phyloP scores from a whole-genome alignment of 2,888 invertebrate species.

The Melieria omissa region DNA sequence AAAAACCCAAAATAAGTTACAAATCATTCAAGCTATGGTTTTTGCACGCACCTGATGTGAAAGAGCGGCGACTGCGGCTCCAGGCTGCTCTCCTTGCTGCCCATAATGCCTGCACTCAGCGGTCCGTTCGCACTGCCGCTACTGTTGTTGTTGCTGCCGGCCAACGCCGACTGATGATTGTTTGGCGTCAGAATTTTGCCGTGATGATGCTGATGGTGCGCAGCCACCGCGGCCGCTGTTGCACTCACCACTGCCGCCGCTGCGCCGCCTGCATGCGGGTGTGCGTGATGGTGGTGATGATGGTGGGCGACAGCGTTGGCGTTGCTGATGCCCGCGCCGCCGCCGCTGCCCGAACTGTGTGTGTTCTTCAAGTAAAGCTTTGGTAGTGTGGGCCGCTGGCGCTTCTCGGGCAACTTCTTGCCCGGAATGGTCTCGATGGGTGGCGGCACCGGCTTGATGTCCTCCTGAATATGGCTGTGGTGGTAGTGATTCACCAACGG shows the following conservation, averaged over 20 bases:
- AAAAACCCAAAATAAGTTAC: slow-evolving; percentile 3
- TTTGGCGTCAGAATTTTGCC: slow-evolving; percentile 60
- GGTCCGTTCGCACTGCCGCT: slow-evolving; percentile 70
- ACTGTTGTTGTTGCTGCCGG: slow-evolving; percentile 70
- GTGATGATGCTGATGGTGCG: slow-evolving; percentile 48
- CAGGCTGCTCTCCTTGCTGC: slow-evolving; percentile 61
- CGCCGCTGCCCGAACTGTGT: slow-evolving; percentile 56
- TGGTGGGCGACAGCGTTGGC: slow-evolving; percentile 38
- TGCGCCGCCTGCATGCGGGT: slow-evolving; percentile 43
- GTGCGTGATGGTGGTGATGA: slow-evolving; percentile 40
- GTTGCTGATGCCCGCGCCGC: slow-evolving; percentile 43
- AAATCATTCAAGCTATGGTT: neutral
- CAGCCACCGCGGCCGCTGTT: slow-evolving; percentile 50
- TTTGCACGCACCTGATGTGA: slow-evolving; percentile 64
- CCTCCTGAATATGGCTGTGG: slow-evolving; percentile 72
- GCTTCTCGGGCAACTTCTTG: slow-evolving; percentile 81
- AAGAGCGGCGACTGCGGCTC: slow-evolving; percentile 67
- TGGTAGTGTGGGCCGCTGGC: slow-evolving; percentile 78
- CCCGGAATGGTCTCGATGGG: slow-evolving; percentile 92
- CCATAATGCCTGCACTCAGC: slow-evolving; percentile 50
- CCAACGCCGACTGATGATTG: slow-evolving; percentile 55
- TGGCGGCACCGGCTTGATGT: slow-evolving; percentile 86
- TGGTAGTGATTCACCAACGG: slow-evolving; percentile 62
- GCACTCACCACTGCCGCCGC: slow-evolving; percentile 49
- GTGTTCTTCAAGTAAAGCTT: slow-evolving; percentile 79